Evolutionary conservation across 1,140 invertebrate species (phyloP), one percentile per base, ranked within the genome.

Genomic region (Lanistes nyassanus): DNA sequence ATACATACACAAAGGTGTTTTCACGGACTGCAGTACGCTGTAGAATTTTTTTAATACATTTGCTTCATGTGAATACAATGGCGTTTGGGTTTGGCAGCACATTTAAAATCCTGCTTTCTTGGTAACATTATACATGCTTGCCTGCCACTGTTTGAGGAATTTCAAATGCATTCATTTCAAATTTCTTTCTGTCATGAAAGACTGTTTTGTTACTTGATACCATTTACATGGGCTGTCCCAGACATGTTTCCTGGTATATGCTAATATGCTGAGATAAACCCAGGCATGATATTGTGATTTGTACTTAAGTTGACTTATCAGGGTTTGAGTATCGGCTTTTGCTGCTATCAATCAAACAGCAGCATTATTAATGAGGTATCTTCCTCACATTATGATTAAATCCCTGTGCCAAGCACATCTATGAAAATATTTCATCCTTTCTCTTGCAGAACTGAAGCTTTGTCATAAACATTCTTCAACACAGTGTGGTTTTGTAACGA

Each of bases 301-400:
- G n/a, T 60, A 29, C 31, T 60, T 60, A 60, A 60, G 31, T 60
- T 60, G 11, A 60, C 58, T 19, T 60, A 47, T 47, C 42, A 47
- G 42, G 42, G 42, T 47, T 47, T 47, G 19, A 47, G 9, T 6
- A 47, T 47, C 5, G 19, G 9, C 42, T 13, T 47, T 47, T 13
- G 42, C 42, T 13, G 5, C 9, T 47, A 47, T 13, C 42, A 47
- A 47, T 47, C 42, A 47, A 47, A 47, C 42, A 47, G 42, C 19
- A 47, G 42, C 1, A 47, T 47, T n/a, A n/a, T n/a, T n/a, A n/a
- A n/a, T n/a, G n/a, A n/a, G n/a, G n/a, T n/a, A n/a, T n/a, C n/a
- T n/a, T n/a, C n/a, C n/a, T n/a, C 42, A 47, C 19, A 47, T 47
- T 47, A 13, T 13, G 2, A 47, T 16, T 13, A 47, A 9, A 9